Base-by-base conservation (phyloP, 2,888 invertebrate species). In the Caenorhabditis japonica region DNA sequence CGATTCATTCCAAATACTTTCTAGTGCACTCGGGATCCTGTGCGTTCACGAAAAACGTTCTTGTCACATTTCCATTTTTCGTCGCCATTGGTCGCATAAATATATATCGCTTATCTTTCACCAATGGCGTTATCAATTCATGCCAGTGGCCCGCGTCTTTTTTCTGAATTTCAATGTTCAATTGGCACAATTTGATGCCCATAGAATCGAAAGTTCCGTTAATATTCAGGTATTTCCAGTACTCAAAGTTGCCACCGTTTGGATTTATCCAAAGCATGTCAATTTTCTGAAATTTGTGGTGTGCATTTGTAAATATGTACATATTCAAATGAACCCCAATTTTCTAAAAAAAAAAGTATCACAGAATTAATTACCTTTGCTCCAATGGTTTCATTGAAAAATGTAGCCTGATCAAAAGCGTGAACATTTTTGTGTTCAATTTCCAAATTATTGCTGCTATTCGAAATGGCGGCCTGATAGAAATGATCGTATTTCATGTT, bases 261-360 rank as follows among this genome's bases (percentile, higher is more conserved):
- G 55, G 64, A n/a, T 46, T 64, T 17, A 64, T 64, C 64, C 64
- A 64, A 3, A 64, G 41, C 64, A 64, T 64, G 43, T 64, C 64
- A 15, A 64, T 64, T 56, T 55, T 64, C 64, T 64, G 36, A 19
- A 64, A n/a, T n/a, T n/a, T n/a, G n/a, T n/a, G n/a, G n/a, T n/a
- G n/a, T n/a, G n/a, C n/a, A n/a, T n/a, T n/a, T n/a, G n/a, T n/a
- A n/a, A n/a, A n/a, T n/a, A n/a, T n/a, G n/a, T n/a, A n/a, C n/a
- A n/a, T n/a, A n/a, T n/a, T n/a, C n/a, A n/a, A n/a, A n/a, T n/a
- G n/a, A n/a, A n/a, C n/a, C n/a, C n/a, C n/a, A n/a, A n/a, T n/a
- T n/a, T n/a, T n/a, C n/a, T n/a, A n/a, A n/a, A n/a, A n/a, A n/a
- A n/a, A n/a, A n/a, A n/a, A n/a, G n/a, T n/a, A n/a, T n/a, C n/a